Evolutionary conservation across 2,888 invertebrate species (phyloP).

Genomic region (Adela reaumurella): DNA sequence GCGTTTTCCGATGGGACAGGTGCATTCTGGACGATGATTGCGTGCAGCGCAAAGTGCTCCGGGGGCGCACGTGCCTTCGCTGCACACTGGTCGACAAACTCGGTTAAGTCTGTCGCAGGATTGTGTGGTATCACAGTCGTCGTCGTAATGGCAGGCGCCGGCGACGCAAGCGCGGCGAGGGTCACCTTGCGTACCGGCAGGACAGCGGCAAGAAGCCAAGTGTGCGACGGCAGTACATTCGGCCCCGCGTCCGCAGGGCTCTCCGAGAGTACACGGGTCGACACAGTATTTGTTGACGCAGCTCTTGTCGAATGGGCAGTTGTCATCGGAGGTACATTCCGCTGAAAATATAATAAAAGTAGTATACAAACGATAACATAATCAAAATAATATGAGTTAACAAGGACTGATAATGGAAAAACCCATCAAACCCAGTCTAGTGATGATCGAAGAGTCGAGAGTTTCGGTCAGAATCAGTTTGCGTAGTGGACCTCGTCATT

Average conservation of each 20-base stretch:
- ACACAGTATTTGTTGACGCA: slow-evolving; percentile 78
- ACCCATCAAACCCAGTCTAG: too few species aligned
- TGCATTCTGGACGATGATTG: slow-evolving; percentile 74
- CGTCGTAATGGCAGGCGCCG: slow-evolving; percentile 82
- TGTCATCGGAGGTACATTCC: slow-evolving; percentile 72
- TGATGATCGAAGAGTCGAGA: too few species aligned
- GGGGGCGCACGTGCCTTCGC: slow-evolving; percentile 75
- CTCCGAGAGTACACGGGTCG: slow-evolving; percentile 68
- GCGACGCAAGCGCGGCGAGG: slow-evolving; percentile 77
- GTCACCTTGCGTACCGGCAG: slow-evolving; percentile 80
- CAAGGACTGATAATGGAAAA: too few species aligned
- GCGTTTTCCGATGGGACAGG: slow-evolving; percentile 67
- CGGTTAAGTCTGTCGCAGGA: slow-evolving; percentile 80
- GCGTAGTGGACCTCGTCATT: too few species aligned
- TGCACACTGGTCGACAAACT: slow-evolving; percentile 78
- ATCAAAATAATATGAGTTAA: too few species aligned
- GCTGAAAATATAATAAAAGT: slow-evolving; percentile 53
- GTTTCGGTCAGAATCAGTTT: too few species aligned
- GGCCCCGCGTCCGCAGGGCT: slow-evolving; percentile 76
- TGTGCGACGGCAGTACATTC: slow-evolving; percentile 73
- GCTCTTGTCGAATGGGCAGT: slow-evolving; percentile 81
- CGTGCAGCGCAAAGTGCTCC: slow-evolving; percentile 73
- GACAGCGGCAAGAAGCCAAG: slow-evolving; percentile 77
- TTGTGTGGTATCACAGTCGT: slow-evolving; percentile 82
- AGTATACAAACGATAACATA: too few species aligned